Base-by-base conservation (phyloP, 2,113 vertebrate genomes). In the Catharus fuscescens region DNA sequence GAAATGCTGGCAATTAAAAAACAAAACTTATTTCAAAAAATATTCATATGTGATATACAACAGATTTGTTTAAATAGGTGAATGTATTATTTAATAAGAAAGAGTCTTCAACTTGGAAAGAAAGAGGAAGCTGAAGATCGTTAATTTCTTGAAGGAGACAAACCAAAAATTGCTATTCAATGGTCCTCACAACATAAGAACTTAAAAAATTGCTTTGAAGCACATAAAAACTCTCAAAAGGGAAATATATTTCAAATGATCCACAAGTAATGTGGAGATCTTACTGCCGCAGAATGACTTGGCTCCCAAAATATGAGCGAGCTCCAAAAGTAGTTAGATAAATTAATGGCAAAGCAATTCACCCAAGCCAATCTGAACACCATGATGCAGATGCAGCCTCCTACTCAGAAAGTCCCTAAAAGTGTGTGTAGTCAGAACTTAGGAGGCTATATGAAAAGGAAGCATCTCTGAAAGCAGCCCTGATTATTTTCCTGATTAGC, bases 401-500 rank as follows among this genome's bases (percentile, higher is more conserved):
- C 66, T 53, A 82, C 85, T 85, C 74, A 50, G 57, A 72, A 82
- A 85, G 50, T 65, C 71, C 59, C 71, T 57, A 21, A 80, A 92
- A 62, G 53, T 72, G 44, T 54, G 61, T 16, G 2, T 34, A 62
- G 62, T 91, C 69, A 92, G 84, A 84, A 71, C 36, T 36, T 45
- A 34, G 34, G 76, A 86, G 53, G 40, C 36, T 92, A 60, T 66
- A 59, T 12, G 8, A 71, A 81, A 73, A 85, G 70, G 88, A 85
- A 81, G 53, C 57, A 23, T 86, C 57, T 19, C 70, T 94, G 79
- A 90, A 90, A 56, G 79, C 48, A 90, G 61, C 44, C 50, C 74
- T 52, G n/a, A 67, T 85, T 88, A n/a, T 89, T 84, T 65, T 91
- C 81, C 70, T 88, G 83, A 69, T 93, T 72, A 92, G 34, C 45